Evolutionary conservation across 2,113 vertebrate species (phyloP), one percentile per base, ranked within the genome.

Genomic region (Gavia stellata): DNA sequence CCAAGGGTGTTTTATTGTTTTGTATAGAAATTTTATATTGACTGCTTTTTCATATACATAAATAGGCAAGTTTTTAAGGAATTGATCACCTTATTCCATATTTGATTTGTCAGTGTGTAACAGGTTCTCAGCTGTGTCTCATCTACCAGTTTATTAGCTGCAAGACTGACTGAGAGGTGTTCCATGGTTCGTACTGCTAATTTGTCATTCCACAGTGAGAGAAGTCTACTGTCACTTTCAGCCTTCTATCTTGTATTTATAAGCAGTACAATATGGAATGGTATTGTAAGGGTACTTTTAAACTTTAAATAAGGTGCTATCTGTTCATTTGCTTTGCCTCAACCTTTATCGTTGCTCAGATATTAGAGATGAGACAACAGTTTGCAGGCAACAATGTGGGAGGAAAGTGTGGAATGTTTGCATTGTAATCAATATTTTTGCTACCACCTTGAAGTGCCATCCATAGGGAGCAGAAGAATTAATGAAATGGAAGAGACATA

Each of bases 1-100:
- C 3, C 38, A 40, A n/a, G 17, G 6, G 0, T 0, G 0, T 38
- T 58, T 36, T 53, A 31, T 18, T 68, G 4, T 31, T 71, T 52
- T 53, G 11, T 38, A 40, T 14, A 50, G 19, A n/a, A 49, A 50
- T 38, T 36, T 20, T 55, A 21, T 21, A 67, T 24, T 62, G 23
- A 66, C 11, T 74, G 8, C 2, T 38, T 63, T 49, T n/a, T n/a
- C 14, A 11, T 53, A 72, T 3, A 33, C 10, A 20, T 50, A 34
- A 55, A 75, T 29, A 63, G 4, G 6, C 13, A 31, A 8, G 0
- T 26, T 28, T 58, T 50, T 58, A 58, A 58, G 36, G 14, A 81
- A 68, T 16, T 49, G 11, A 67, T 63, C 9, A 12, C 5, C 38
- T n/a, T 56, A 25, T 70, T 63, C 17, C 12, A 14, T 68, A 75